A percentile compares a stretch with the other conserved stretches of the same genome.
Evolutionary conservation across 2,113 vertebrate genomes (phyloP).

Genomic region (Aptenodytes patagonicus): DNA sequence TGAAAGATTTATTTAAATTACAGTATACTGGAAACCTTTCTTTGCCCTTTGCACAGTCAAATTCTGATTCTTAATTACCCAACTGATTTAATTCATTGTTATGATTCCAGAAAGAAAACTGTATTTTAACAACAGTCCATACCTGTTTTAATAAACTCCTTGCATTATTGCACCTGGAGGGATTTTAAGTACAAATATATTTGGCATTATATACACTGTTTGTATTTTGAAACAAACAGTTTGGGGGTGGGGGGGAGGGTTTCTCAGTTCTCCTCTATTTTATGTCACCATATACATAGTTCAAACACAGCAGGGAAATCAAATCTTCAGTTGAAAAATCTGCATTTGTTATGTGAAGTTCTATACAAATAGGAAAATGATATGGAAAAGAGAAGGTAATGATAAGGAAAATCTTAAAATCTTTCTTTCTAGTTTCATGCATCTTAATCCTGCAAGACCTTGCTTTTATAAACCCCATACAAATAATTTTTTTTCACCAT

Average conservation of each 20-base stretch:
- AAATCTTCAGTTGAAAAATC: background rate
- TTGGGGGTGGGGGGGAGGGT: no score
- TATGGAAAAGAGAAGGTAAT: background rate
- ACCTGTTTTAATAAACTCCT: background rate
- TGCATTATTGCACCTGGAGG: background rate
- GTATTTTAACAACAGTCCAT: background rate
- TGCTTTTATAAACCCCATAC: background rate
- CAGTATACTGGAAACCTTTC: background rate
- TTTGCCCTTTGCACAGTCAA: background rate
- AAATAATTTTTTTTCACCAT: background rate
- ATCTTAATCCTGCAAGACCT: background rate
- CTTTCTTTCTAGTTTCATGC: background rate
- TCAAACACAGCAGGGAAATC: background rate
- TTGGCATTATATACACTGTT: background rate
- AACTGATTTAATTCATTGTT: background rate
- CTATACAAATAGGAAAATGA: background rate
- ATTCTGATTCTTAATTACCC: background rate
- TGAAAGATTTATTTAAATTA: background rate
- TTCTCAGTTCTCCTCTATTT: background rate
- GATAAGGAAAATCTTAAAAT: background rate
- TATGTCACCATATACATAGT: background rate
- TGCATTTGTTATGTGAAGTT: background rate
- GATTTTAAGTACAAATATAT: background rate
- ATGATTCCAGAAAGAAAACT: background rate
- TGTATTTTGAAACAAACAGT: background rate